Base-by-base conservation (phyloP, 1,140 invertebrate genomes). In the Nephila pilipes region DNA sequence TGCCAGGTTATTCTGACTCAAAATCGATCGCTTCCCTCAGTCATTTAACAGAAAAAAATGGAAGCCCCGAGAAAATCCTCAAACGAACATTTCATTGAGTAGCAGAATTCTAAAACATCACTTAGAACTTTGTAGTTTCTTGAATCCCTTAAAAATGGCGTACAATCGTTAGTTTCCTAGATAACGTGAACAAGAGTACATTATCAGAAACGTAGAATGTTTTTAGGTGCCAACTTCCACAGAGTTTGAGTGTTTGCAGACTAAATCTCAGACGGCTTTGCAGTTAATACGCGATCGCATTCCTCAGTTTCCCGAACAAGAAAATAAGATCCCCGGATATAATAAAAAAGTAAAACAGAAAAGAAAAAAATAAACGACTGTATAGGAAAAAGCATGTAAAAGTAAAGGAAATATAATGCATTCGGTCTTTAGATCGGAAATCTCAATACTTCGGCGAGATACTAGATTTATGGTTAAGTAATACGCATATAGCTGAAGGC, bases 381-480 rank as follows among this genome's bases (percentile, higher is more conserved):
- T 58, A 16, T 25, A 2, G 12, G 29, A 18, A 38, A n/a, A n/a
- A n/a, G n/a, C n/a, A n/a, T n/a, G n/a, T n/a, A n/a, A n/a, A n/a
- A n/a, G 83, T 58, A 16, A 25, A 2, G 12, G 29, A 18, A 38
- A 16, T 36, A 6, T 16, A 32, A 75, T 18, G 69, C 69, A 32
- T 75, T 29, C 29, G 16, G 14, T 36, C 69, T 2, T 18, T 32
- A 16, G 85, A 69, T 87, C 85, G 20, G 60, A 69, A 87, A 87
- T 87, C 85, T 87, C 85, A 87, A 87, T 87, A 65, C 60, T 60
- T 75, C 83, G 1, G 20, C 6, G 3, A 60, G 54, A 36, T 57
- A n/a, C 85, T 87, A 58, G 85, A 87, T 87, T 87, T 87, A 87
- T 87, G 85, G 85, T 87, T 87, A 87, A 87, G 85, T 87, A 69